Conservation (phyloP, 53 echinoderm and acorn worm genomes). For the Echinarachnius parma region DNA sequence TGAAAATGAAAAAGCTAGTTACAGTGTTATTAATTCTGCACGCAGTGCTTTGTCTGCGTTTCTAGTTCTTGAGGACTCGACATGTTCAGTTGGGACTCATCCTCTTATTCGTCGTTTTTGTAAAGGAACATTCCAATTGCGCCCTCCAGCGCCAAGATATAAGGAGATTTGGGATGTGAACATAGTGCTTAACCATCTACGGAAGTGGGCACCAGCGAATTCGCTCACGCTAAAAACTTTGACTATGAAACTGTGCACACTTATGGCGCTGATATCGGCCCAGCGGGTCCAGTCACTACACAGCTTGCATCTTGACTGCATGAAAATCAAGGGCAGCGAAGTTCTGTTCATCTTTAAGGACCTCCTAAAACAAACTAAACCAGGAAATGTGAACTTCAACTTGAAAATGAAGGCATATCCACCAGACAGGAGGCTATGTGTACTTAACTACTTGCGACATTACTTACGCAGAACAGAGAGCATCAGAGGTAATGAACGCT, state of each 20-base stretch:
- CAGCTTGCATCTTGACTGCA: neutral
- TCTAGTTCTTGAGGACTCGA: slow-evolving; percentile 3
- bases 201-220: slow-evolving; percentile 5
- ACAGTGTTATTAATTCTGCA: slow-evolving; percentile 46
- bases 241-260: slow-evolving; percentile 11
- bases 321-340: neutral
- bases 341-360: neutral
- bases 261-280: slow-evolving; percentile 23
- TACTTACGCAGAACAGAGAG: neutral
- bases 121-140: slow-evolving; percentile 41
- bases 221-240: neutral
- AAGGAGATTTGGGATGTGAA: slow-evolving; percentile 38
- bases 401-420: slow-evolving; percentile 18
- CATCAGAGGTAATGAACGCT: neutral
- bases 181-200: slow-evolving; percentile 25
- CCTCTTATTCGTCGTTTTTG: slow-evolving; percentile 39
- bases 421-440: slow-evolving; percentile 5
- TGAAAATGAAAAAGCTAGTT: slow-evolving; percentile 13
- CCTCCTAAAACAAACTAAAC: slow-evolving; percentile 21
- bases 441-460: neutral
- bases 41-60: slow-evolving; percentile 31
- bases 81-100: slow-evolving; percentile 38
- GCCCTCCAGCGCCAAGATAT: slow-evolving; percentile 34
- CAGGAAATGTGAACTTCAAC: slow-evolving; percentile 4
- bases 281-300: slow-evolving; percentile 31